Evolutionary conservation across 2,888 invertebrate genomes (phyloP).

Genomic region (Sipunculus nudus): DNA sequence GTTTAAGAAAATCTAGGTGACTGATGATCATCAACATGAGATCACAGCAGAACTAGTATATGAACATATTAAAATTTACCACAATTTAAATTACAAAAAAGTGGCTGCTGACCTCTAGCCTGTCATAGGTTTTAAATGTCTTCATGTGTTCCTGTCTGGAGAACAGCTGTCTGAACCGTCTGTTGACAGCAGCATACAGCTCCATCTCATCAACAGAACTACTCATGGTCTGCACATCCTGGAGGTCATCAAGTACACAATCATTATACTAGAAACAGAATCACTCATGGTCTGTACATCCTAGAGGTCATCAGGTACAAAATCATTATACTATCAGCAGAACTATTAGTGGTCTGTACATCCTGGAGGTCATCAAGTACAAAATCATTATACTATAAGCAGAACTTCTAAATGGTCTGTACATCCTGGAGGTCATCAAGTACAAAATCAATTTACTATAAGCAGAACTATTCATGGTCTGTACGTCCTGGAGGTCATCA

Average conservation of each 20-base stretch:
- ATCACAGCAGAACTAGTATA: too few species aligned
- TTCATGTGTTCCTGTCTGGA: slow-evolving; percentile 61
- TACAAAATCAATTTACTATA: neutral
- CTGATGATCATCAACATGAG: too few species aligned
- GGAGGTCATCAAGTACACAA: slow-evolving; percentile 8
- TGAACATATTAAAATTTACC: too few species aligned
- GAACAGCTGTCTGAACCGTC: slow-evolving; percentile 60
- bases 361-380: slow-evolving; percentile 43
- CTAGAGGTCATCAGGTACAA: slow-evolving; percentile 34
- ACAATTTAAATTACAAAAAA: too few species aligned
- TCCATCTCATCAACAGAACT: slow-evolving; percentile 66
- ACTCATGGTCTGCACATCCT: slow-evolving; percentile 55
- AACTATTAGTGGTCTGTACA: slow-evolving; percentile 48
- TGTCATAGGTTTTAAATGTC: slow-evolving; percentile 62
- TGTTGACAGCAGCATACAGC: slow-evolving; percentile 60
- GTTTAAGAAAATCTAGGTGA: too few species aligned
- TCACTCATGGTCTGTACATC: slow-evolving; percentile 52
- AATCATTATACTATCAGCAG: slow-evolving; percentile 42
- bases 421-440: slow-evolving; percentile 47
- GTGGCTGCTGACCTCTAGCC: slow-evolving; percentile 59
- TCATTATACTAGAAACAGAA: slow-evolving; percentile 44
- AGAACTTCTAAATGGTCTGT: slow-evolving; percentile 46
- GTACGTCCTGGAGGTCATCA: slow-evolving; percentile 48
- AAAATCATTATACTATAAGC: slow-evolving; percentile 37
- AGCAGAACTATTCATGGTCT: slow-evolving; percentile 50